Evolutionary conservation across 2,797 vertebrate species (phyloP).

Genomic region (Linurgus olivaceus): DNA sequence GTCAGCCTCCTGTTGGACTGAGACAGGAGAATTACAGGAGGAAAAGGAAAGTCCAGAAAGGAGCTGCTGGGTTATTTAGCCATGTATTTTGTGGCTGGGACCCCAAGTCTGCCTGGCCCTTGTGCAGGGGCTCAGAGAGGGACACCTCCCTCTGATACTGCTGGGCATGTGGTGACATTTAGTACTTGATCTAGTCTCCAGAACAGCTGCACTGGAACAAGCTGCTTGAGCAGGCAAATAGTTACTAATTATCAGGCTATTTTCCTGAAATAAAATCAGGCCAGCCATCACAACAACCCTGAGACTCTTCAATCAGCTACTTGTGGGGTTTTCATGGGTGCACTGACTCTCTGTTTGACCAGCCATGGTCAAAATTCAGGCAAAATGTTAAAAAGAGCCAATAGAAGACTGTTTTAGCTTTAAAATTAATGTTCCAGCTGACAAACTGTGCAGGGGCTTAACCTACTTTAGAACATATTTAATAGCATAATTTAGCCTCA

Average conservation of each 20-base stretch:
- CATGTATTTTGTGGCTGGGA: neutral
- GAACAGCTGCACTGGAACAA: neutral
- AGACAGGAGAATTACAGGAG: neutral
- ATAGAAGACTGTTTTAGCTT: neutral
- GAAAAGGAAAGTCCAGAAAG: neutral
- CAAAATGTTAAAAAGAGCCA: neutral
- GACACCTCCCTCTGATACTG: neutral
- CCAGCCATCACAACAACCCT: neutral
- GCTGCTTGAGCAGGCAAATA: neutral
- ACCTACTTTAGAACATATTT: constrained; percentile 59
- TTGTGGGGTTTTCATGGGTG: neutral
- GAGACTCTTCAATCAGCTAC: neutral
- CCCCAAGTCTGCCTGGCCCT: neutral
- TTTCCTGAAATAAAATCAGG: constrained; percentile 6
- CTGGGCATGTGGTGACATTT: neutral
- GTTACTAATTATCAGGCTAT: neutral
- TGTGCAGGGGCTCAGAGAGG: accelerated
- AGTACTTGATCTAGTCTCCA: neutral
- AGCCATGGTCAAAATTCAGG: neutral
- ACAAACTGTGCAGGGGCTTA: constrained; percentile 53
- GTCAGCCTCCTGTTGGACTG: neutral
- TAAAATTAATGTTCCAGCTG: constrained; percentile 60
- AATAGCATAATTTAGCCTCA: constrained; percentile 57
- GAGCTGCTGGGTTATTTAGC: neutral
- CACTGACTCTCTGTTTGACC: neutral